Base-by-base conservation (phyloP, 2,888 invertebrate species). In the Atrina japonica region DNA sequence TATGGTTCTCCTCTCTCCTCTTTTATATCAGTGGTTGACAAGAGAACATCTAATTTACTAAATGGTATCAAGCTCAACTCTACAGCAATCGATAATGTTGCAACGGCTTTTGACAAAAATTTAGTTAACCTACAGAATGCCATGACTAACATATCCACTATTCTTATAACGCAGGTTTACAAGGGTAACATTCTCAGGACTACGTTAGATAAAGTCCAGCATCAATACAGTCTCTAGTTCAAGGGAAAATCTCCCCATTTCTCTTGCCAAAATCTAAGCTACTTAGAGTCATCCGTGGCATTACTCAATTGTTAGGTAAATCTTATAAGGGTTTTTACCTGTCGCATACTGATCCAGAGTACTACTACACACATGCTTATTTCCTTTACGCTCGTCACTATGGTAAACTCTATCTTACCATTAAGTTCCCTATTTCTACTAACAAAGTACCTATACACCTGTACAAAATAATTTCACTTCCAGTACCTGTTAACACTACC, bases 401-500 rank as follows among this genome's bases (percentile, higher is more conserved):
- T 21, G 35, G 45, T 7, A 56, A 18, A 11, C 27, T 68, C 2
- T 69, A 53, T 49, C 53, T 68, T 29, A 63, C n/a, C 27, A 29
- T 68, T 18, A 55, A 45, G 40, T 63, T 68, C 56, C 68, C 73
- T n/a, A 45, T 75, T 35, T 70, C 74, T 23, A 21, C 66, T 21
- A 70, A 66, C 52, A n/a, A 56, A 16, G 30, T 72, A 21, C 70
- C 76, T 9, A 30, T 78, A 16, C 35, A 47, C 6, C 2, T 72
- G 11, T 75, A 66, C 58, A 47, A 67, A 59, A 47, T 75, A 29
- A 29, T 69, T 23, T 66, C 75, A 6, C 11, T 72, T 0, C 72
- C 73, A 6, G 73, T 78, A 3, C 75, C 75, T 27, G 27, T 75
- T 11, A 75, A 75, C 47, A 5, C 52, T n/a, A 66, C 70, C 21